Evolutionary conservation across 2,797 vertebrate genomes (phyloP), one percentile per base, ranked within the genome.

Genomic region (Pogoniulus pusillus): DNA sequence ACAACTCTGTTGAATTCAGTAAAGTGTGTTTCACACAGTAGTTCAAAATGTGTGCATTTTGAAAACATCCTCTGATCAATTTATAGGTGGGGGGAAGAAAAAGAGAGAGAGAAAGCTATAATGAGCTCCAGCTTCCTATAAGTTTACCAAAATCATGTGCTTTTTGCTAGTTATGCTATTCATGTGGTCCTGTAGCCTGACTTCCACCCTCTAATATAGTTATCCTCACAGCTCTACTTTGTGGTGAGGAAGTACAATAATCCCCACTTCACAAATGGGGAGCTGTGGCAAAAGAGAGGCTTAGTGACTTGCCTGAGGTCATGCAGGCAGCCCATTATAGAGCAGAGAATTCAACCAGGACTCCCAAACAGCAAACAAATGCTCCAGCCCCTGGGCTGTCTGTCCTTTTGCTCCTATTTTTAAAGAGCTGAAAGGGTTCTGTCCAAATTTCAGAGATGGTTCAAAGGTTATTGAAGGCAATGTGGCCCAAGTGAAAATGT

Each of bases 391-490:
- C 53, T 84, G 71, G 39, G 54, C 77, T 86, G 35, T 84, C 87
- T 91, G 77, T 92, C 74, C 79, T 93, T 92, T 90, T 47, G 60
- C 65, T 90, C 32, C 14, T 78, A 11, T 68, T 74, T 90, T 87
- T 69, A 58, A 63, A 53, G 85, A 73, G 27, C 68, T 94, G 59
- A 64, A 65, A 93, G 94, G 79, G 68, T 75, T 70, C 66, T 74
- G 34, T 79, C 55, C 43, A 66, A 89, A 91, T 89, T 91, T 91
- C 74, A 74, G 94, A 85, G 81, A 70, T 70, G 70, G 64, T 93
- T 95, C 93, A 91, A 93, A 93, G 92, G 87, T 96, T 96, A 86
- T 72, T 91, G 86, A 94, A 90, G 91, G 72, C 77, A 92, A 89
- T 47, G 87, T 59, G 65, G 78, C 92, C 68, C 16, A n/a, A 77